phyloP scores from a whole-genome alignment of 1,140 invertebrate genomes.

The Drosophila melanica region DNA sequence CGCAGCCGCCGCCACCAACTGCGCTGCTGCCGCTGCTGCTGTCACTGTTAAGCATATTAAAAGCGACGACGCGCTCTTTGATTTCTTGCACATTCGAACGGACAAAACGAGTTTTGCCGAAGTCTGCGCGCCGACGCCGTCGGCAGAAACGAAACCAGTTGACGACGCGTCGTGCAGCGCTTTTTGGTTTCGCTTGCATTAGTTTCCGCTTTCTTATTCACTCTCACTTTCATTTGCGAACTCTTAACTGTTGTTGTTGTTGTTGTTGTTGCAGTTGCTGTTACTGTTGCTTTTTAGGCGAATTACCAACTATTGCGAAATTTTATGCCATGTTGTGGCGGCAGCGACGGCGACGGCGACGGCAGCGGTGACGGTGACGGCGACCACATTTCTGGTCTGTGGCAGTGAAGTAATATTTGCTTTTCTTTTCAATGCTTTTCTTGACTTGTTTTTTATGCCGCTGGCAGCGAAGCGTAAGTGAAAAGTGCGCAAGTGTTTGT shows the following conservation, averaged over 20 bases:
- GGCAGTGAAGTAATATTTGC: constrained; percentile 82
- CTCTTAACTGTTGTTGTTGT: constrained; percentile 31
- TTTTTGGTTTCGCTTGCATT: constrained; percentile 68
- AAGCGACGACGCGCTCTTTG: constrained; percentile 43
- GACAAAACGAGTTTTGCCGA: constrained; percentile 61
- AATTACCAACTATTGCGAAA: constrained; percentile 74
- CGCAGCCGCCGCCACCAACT: constrained; percentile 17
- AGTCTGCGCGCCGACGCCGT: constrained; percentile 31
- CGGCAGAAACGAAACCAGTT: constrained; percentile 61
- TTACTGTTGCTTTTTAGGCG: constrained; percentile 42
- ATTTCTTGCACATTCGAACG: constrained; percentile 59
- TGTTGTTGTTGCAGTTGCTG: constrained; percentile 28
- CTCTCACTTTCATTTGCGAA: constrained; percentile 83
- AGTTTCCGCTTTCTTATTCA: constrained; percentile 84
- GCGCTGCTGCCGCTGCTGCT: constrained; percentile 28
- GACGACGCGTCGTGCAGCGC: constrained; percentile 41
- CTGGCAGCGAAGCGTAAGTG: constrained; percentile 69
- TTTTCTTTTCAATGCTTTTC: constrained; percentile 34
- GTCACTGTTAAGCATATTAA: constrained; percentile 18
- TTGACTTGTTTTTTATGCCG: constrained; percentile 47
- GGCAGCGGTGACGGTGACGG: constrained; percentile 2
- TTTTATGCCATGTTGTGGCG: constrained; percentile 46
- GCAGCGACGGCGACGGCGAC: not conserved
- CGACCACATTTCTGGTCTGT: constrained; percentile 70
- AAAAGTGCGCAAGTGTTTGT: constrained; percentile 53